phyloP scores from a whole-genome alignment of 92 coral and sea anemone genomes.

The Epizoanthus stellaris region DNA sequence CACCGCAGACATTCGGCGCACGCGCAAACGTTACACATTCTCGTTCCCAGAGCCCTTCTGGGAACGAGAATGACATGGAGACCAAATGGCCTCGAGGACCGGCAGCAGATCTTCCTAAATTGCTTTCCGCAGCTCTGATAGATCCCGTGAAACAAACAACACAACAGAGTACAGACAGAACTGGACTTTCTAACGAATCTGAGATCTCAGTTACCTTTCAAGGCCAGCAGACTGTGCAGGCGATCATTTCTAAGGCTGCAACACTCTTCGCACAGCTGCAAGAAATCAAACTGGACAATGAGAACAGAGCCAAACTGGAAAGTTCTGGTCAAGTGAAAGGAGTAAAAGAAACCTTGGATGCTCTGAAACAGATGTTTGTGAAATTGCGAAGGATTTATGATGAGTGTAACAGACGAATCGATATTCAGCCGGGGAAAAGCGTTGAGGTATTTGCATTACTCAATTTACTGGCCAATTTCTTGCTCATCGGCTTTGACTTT shows the following conservation, averaged over 20 bases:
- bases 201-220: slow-evolving; percentile 30
- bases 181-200: not conserved
- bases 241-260: slow-evolving; percentile 8
- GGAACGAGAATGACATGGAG: slow-evolving; percentile 12
- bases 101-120: not conserved
- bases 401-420: slow-evolving; percentile 33
- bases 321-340: slow-evolving; percentile 24
- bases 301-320: slow-evolving; percentile 29
- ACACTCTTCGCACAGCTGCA: slow-evolving; percentile 25
- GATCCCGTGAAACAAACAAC: slow-evolving; percentile 21
- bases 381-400: slow-evolving; percentile 27
- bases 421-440: slow-evolving; percentile 16
- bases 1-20: no score
- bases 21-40: no score
- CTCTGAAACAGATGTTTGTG: slow-evolving; percentile 35
- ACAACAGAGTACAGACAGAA: slow-evolving; percentile 28
- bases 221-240: slow-evolving; percentile 36
- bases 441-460: slow-evolving; percentile 4
- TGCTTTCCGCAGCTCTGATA: slow-evolving; percentile 5
- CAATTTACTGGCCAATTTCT: no score
- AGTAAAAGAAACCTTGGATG: slow-evolving; percentile 29
- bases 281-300: slow-evolving; percentile 25
- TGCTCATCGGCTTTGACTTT: no score
- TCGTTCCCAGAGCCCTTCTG: no score
- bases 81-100: slow-evolving; percentile 24